A percentile compares a stretch with the other conserved stretches of the same genome.
Evolutionary conservation across 2,113 vertebrate species (phyloP).

Genomic region (Neogobius melanostomus): DNA sequence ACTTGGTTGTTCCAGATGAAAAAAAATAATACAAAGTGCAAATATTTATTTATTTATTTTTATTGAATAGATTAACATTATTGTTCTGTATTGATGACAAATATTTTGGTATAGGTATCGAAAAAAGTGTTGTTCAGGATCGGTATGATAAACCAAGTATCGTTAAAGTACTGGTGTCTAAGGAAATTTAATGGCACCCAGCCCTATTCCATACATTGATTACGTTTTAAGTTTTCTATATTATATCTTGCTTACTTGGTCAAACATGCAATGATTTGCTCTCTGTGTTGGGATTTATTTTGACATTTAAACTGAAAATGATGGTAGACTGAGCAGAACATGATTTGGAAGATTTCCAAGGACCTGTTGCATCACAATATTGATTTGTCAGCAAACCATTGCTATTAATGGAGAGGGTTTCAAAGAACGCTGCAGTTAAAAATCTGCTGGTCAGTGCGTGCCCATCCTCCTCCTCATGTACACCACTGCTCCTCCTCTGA

Average conservation of each 20-base stretch:
- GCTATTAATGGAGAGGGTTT: constrained; percentile 53
- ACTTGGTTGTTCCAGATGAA: too few species aligned
- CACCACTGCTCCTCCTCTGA: constrained; percentile 42
- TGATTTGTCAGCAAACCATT: constrained; percentile 56
- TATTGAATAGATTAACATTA: too few species aligned
- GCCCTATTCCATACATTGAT: constrained; percentile 10
- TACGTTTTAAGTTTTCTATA: constrained; percentile 15
- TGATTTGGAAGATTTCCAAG: constrained; percentile 32
- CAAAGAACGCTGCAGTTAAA: constrained; percentile 32
- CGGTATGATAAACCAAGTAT: too few species aligned
- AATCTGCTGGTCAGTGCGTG: constrained; percentile 28
- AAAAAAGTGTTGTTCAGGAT: too few species aligned
- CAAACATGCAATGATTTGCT: too few species aligned
- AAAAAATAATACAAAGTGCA: too few species aligned
- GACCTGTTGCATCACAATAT: constrained; percentile 70
- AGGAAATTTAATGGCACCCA: neutral
- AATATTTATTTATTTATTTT: too few species aligned
- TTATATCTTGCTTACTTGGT: neutral
- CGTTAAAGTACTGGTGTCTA: too few species aligned
- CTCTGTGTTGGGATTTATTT: neutral
- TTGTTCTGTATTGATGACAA: too few species aligned
- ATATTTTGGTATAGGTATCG: too few species aligned
- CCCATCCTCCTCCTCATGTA: constrained; percentile 30
- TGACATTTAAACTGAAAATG: constrained; percentile 30
- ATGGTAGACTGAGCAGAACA: constrained; percentile 41